A percentile compares a stretch with the other conserved stretches of the same genome.
These are phyloP conservation scores for Poecilia wingei DNA, from an alignment of 2,797 vertebrate species.

Conservation along the genomic window DNA sequence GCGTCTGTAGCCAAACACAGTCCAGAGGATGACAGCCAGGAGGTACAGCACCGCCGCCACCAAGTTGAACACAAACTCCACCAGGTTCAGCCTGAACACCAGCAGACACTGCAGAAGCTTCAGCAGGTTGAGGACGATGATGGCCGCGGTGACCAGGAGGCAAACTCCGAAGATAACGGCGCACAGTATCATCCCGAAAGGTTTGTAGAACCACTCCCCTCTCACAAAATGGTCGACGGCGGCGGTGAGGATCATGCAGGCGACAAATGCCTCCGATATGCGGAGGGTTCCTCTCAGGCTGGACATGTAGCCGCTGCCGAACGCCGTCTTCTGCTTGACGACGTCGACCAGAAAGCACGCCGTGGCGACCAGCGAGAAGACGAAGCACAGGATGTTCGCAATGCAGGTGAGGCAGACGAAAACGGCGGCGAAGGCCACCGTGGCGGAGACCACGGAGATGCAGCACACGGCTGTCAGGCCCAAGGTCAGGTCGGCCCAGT, in stretches of 20 bases:
- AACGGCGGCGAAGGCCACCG: background rate
- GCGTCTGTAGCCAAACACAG: slow-evolving; percentile 1
- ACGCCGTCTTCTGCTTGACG: background rate
- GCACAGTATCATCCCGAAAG: background rate
- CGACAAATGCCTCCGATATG: background rate
- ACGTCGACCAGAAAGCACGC: slow-evolving; percentile 1
- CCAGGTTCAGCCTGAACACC: background rate
- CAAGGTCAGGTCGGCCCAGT: slow-evolving; percentile 12
- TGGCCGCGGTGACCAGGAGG: background rate
- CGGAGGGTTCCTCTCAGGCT: slow-evolving; percentile 2
- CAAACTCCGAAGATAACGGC: background rate
- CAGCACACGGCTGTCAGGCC: slow-evolving; percentile 3
- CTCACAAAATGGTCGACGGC: slow-evolving; percentile 1
- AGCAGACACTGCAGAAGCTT: slow-evolving; percentile 6
- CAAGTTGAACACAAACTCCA: slow-evolving; percentile 4
- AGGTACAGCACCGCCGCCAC: background rate
- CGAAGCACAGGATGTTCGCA: background rate
- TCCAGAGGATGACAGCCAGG: slow-evolving; percentile 6
- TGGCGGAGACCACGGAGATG: background rate
- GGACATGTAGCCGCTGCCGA: background rate
- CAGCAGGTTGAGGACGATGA: slow-evolving; percentile 14
- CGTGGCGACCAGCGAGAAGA: background rate
- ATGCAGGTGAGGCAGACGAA: slow-evolving; percentile 9
- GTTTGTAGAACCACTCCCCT: slow-evolving; percentile 5
- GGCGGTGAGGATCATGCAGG: slow-evolving; percentile 9